phyloP scores from a whole-genome alignment of 2,888 invertebrate genomes.

The Amblyteles armatorius region DNA sequence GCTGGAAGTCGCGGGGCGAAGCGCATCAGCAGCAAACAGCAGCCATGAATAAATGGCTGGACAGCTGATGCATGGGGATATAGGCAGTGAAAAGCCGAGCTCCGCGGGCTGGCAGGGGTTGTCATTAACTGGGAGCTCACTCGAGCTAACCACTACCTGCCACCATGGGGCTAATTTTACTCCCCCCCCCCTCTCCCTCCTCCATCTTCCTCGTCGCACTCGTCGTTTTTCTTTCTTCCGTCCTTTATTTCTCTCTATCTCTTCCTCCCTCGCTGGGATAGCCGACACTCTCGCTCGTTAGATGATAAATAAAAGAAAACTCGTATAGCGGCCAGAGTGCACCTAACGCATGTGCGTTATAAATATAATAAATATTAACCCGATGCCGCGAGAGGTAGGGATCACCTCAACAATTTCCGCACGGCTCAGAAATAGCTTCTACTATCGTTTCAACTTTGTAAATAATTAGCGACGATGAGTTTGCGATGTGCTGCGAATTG shows the following conservation, averaged over 20 bases:
- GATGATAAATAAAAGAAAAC: slow-evolving; percentile 74
- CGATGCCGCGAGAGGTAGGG: slow-evolving; percentile 27
- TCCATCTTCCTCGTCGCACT: slow-evolving; percentile 24
- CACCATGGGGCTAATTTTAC: slow-evolving; percentile 83
- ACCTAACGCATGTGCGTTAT: slow-evolving; percentile 44
- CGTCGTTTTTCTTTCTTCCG: neutral
- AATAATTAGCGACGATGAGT: slow-evolving; percentile 1
- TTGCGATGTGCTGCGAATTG: neutral
- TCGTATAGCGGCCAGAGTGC: slow-evolving; percentile 6
- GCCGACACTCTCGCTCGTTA: slow-evolving; percentile 71
- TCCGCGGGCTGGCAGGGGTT: slow-evolving; percentile 78
- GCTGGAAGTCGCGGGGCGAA: slow-evolving; percentile 33
- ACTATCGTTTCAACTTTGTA: slow-evolving; percentile 12
- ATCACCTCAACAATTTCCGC: slow-evolving; percentile 13
- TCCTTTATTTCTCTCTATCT: neutral
- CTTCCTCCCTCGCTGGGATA: neutral
- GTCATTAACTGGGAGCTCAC: slow-evolving; percentile 84
- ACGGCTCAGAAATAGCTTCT: slow-evolving; percentile 4
- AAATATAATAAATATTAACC: slow-evolving; percentile 50
- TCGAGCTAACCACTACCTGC: slow-evolving; percentile 84
- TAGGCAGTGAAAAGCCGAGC: slow-evolving; percentile 74
- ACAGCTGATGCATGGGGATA: slow-evolving; percentile 77
- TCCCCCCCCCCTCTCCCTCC: slow-evolving; percentile 70
- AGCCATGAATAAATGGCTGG: slow-evolving; percentile 68
- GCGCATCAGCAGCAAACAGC: slow-evolving; percentile 41